Conservation (phyloP, 53 echinoderm and acorn worm species). For the Mesocentrotus franciscanus region DNA sequence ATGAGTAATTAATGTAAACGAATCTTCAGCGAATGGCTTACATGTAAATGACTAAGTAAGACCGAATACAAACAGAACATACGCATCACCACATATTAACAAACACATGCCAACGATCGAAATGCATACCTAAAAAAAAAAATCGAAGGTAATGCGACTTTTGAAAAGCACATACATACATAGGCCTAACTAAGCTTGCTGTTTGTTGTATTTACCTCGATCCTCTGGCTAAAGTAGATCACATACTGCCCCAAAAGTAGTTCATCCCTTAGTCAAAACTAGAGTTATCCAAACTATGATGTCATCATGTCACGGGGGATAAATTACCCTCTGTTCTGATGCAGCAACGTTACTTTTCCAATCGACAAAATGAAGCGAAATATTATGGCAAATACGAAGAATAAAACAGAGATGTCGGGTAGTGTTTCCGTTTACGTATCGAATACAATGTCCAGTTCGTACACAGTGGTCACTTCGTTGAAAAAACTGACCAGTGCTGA, state of each 20-base stretch:
- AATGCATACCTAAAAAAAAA: neutral
- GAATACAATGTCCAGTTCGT: neutral
- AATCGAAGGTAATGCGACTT: slow-evolving; percentile 2
- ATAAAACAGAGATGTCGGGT: neutral
- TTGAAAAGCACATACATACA: neutral
- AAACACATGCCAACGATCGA: neutral
- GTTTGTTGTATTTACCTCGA: neutral
- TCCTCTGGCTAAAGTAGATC: slow-evolving; percentile 9
- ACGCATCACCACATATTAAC: neutral
- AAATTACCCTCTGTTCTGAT: neutral
- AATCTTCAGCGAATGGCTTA: neutral
- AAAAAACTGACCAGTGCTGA: slow-evolving; percentile 37
- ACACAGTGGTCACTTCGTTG: slow-evolving; percentile 10
- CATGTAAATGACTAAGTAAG: neutral
- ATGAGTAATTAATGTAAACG: too few species aligned
- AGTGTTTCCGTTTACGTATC: neutral
- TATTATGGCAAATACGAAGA: neutral
- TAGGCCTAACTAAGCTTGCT: neutral
- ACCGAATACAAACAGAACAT: neutral
- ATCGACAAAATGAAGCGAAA: neutral
- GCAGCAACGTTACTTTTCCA: neutral
- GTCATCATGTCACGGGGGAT: neutral
- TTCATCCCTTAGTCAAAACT: neutral
- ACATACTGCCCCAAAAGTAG: neutral
- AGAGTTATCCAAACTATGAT: neutral